phyloP scores from a whole-genome alignment of 2,888 invertebrate species.

The Coelinius sp. region DNA sequence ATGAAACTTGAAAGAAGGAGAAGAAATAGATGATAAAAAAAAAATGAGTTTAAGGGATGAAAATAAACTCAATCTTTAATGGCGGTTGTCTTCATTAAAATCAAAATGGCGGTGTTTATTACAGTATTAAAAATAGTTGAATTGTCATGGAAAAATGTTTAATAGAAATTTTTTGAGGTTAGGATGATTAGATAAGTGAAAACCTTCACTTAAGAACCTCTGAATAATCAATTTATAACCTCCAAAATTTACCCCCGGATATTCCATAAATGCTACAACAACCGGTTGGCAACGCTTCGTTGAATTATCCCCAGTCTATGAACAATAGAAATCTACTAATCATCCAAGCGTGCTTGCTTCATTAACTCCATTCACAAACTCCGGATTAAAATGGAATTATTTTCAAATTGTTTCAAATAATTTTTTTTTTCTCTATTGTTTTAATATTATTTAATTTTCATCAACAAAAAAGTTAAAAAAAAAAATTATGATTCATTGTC shows the following conservation, averaged over 20 bases:
- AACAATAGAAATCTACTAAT: not conserved
- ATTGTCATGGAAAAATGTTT: too few species aligned
- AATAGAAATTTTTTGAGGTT: not conserved
- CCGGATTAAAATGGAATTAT: not conserved
- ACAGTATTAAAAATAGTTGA: too few species aligned
- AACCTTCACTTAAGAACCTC: not conserved
- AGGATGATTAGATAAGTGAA: not conserved
- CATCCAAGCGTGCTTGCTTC: not conserved
- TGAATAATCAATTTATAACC: not conserved
- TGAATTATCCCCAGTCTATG: not conserved
- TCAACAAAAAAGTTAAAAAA: not conserved
- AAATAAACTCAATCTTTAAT: slow-evolving; percentile 2
- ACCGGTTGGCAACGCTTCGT: not conserved
- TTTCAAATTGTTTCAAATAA: not conserved
- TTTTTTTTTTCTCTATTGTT: not conserved
- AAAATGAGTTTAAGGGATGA: not conserved
- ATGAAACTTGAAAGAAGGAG: not conserved
- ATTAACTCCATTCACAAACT: not conserved
- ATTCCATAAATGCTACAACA: not conserved
- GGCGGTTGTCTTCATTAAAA: not conserved
- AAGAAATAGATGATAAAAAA: not conserved
- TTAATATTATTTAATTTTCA: not conserved
- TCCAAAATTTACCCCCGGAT: not conserved
- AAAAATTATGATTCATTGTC: not conserved
- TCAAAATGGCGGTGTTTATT: not conserved